Conservation (phyloP, 2,113 vertebrate genomes). For the Macrotus californicus region DNA sequence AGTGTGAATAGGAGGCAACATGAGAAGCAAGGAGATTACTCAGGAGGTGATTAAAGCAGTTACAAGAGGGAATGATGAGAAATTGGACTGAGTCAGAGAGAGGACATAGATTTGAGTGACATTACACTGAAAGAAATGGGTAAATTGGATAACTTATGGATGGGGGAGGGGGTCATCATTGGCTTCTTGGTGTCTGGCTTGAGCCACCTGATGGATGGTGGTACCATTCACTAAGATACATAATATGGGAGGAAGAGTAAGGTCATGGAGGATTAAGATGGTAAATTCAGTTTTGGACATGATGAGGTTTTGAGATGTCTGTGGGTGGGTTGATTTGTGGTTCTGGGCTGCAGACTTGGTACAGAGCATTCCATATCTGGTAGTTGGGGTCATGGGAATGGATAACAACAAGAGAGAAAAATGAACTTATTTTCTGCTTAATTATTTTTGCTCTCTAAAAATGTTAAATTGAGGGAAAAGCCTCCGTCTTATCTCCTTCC, state of each 20-base stretch:
- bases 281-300: not conserved
- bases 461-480: not conserved
- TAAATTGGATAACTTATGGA: not conserved
- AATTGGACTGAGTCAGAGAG: not conserved
- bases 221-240: not conserved
- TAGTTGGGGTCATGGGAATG: not conserved
- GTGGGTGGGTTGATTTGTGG: not conserved
- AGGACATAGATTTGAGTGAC: not conserved
- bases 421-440: slow-evolving; percentile 16
- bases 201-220: not conserved
- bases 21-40: not conserved
- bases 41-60: not conserved
- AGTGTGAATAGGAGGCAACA: not conserved
- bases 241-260: not conserved
- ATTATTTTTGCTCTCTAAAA: not conserved
- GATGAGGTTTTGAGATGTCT: not conserved
- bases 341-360: not conserved
- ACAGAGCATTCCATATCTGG: not conserved
- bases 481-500: not conserved
- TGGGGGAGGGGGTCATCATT: not conserved
- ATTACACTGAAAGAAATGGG: not conserved
- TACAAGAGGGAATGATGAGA: slow-evolving; percentile 13
- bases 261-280: not conserved
- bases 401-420: not conserved
- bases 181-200: not conserved